Conservation (phyloP, 2,888 invertebrate genomes). For the Hyposoter dolosus region DNA sequence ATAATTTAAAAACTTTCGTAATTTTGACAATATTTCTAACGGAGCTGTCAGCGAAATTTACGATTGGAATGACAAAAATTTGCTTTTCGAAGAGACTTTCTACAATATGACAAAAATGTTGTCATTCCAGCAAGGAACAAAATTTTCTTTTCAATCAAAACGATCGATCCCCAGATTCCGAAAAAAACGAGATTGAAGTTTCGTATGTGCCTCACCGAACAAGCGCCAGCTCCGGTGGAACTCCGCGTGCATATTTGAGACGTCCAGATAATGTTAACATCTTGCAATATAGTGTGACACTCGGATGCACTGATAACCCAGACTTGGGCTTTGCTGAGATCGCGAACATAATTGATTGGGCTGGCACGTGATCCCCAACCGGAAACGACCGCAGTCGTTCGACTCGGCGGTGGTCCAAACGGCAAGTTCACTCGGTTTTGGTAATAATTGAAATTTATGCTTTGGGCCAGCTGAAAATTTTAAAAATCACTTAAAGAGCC, state of each 20-base stretch:
- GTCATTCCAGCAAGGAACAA: too few species aligned
- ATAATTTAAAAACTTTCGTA: too few species aligned
- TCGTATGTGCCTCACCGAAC: constrained; percentile 12
- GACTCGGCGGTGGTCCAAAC: neutral
- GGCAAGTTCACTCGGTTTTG: constrained; percentile 40
- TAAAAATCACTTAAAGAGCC: neutral
- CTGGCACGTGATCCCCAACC: constrained; percentile 36
- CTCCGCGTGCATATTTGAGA: constrained; percentile 42
- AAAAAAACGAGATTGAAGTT: neutral
- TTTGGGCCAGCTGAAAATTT: constrained; percentile 9
- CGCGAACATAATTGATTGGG: neutral
- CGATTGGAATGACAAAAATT: too few species aligned
- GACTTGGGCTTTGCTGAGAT: constrained; percentile 35
- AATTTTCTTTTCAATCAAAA: too few species aligned
- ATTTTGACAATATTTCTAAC: too few species aligned
- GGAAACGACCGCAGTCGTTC: constrained; percentile 19
- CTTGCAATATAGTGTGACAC: constrained; percentile 20
- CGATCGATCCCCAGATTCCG: neutral
- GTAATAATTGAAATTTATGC: constrained; percentile 29
- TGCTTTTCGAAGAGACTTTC: too few species aligned
- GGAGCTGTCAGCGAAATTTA: too few species aligned
- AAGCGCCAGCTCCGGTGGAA: constrained; percentile 25
- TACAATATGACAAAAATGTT: too few species aligned
- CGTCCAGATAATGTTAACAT: constrained; percentile 16
- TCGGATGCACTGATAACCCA: constrained; percentile 19